Base-by-base conservation (phyloP, 2,113 vertebrate species). In the Brachirus orientalis region DNA sequence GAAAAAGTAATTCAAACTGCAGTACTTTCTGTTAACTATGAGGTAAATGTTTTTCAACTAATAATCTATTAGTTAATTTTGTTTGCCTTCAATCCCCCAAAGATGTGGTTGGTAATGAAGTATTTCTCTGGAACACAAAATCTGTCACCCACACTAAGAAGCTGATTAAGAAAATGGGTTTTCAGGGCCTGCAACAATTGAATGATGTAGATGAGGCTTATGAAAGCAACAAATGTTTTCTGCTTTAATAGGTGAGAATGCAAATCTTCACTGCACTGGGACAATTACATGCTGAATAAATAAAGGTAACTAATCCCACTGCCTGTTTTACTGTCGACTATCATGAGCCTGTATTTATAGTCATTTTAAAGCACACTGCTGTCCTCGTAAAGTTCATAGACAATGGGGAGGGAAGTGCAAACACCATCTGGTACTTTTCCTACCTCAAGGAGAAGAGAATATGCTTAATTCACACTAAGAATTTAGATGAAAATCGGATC, bases 301-400 rank as follows among this genome's bases (percentile, higher is more conserved):
- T 71, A 66, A 72, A 48, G 22, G 58, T 50, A 62, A 50, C 50
- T 62, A 69, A 63, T 77, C 41, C 20, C 38, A 59, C 10, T 4
- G 28, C 48, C 69, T 79, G 69, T 58, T 63, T 68, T 46, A 60
- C 54, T 66, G 69, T 47, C 61, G 61, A 76, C 33, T 69, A 77
- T 79, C 58, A 60, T 41, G 9, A 64, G 64, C 63, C 61, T 73
- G 44, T 56, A 38, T 65, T 56, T 46, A 41, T 60, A 48, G 46
- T 73, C 50, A 71, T 66, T 72, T 75, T 54, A 50, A 64, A 72
- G n/a, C 18, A 57, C 47, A 50, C 45, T 56, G 33, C 18, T 44
- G 45, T 46, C 48, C 51, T 60, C 62, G 46, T 50, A 66, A 55
- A 28, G 63, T 63, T 52, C 19, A 44, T 61, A 62, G 48, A 48